Base-by-base conservation (phyloP, 2,888 invertebrate species). In the Drosophila paramelanica region DNA sequence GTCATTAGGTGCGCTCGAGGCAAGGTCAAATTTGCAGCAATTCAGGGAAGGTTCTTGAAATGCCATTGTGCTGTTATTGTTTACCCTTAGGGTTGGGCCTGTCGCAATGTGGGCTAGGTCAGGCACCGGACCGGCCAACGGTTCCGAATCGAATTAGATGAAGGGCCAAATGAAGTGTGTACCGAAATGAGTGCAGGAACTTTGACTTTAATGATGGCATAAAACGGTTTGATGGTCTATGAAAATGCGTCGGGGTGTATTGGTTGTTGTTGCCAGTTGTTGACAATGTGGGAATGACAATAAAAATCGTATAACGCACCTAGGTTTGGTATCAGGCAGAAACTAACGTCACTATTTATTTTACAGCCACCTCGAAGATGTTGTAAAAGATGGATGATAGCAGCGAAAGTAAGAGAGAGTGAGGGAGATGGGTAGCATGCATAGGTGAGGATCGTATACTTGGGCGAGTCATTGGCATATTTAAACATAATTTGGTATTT, bases 401-500 rank as follows among this genome's bases (percentile, higher is more conserved):
- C 23, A 46, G 25, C 27, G 20, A 17, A 11, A 25, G 23, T 23
- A 10, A 14, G 23, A n/a, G 20, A 41, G 23, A 5, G 41, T 14
- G 27, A 46, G 27, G 7, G 27, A 8, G 31, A 2, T 8, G 8
- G 31, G 0, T 31, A 31, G 31, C 31, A 31, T 31, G 8, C 8
- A 31, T 31, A 10, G 33, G 36, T 47, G 6, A 47, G 17, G 23
- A 23, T 20, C 20, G 20, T 20, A 20, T 14, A 14, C 39, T n/a
- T 38, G 20, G 33, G 46, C 41, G 36, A 71, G 53, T 50, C 84
- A 62, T 77, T 79, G 85, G 85, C 82, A 81, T 84, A 88, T 84
- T 84, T 89, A 70, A 89, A 78, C 76, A 84, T 89, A 89, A 87
- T 84, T 84, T 83, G 66, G 73, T 72, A 62, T 87, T 84, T 81